Evolutionary conservation across 2,113 vertebrate species (phyloP).

Genomic region (Datnioides undecimradiatus): DNA sequence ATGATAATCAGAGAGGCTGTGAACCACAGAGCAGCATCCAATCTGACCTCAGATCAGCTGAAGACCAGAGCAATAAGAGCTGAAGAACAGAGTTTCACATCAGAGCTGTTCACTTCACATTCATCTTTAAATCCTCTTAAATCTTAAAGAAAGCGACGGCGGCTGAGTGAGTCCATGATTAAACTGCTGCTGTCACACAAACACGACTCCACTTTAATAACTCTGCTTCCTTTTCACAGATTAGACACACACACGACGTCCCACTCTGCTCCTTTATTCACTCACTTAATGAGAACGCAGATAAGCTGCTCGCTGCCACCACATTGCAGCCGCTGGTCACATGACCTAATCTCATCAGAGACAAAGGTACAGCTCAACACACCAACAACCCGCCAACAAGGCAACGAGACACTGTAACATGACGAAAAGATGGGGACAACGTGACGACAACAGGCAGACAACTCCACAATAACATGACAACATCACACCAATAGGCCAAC

Average conservation of each 20-base stretch:
- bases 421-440: no score
- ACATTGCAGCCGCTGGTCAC: slow-evolving; percentile 49
- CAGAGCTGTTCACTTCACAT: slow-evolving; percentile 52
- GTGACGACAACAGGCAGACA: neutral
- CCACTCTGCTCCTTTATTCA: slow-evolving; percentile 61
- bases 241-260: slow-evolving; percentile 42
- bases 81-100: neutral
- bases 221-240: slow-evolving; percentile 54
- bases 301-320: slow-evolving; percentile 54
- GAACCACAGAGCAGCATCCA: neutral
- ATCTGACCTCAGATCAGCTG: slow-evolving; percentile 22
- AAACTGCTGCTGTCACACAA: slow-evolving; percentile 37
- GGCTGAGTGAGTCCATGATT: slow-evolving; percentile 38
- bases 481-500: neutral
- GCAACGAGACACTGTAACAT: no score
- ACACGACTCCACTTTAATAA: neutral
- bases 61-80: slow-evolving; percentile 8
- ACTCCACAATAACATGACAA: neutral
- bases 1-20: neutral
- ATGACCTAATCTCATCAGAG: slow-evolving; percentile 43
- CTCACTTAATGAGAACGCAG: slow-evolving; percentile 59
- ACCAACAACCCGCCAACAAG: neutral
- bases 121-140: slow-evolving; percentile 70
- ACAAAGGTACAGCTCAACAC: slow-evolving; percentile 51
- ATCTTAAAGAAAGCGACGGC: slow-evolving; percentile 46